phyloP scores from a whole-genome alignment of 2,113 vertebrate genomes.

The Notothenia rossii region DNA sequence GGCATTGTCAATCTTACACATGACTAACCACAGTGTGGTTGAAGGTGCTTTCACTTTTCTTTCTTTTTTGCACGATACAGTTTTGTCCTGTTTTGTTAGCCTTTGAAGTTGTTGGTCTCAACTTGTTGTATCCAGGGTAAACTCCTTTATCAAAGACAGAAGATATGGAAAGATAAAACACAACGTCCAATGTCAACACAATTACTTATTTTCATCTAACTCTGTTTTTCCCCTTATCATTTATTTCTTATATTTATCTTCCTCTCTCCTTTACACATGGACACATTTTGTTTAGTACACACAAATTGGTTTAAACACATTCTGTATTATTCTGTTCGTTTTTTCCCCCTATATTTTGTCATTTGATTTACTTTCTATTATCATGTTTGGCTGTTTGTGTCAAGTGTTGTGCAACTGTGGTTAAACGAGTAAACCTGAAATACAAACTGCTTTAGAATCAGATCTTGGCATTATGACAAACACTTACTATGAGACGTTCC shows the following conservation, averaged over 20 bases:
- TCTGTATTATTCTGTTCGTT: no score
- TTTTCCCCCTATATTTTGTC: no score
- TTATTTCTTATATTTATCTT: no score
- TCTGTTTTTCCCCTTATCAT: no score
- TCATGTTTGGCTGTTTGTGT: no score
- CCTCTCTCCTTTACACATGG: no score
- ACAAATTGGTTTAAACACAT: no score
- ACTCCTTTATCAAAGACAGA: background rate
- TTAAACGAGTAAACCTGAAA: background rate
- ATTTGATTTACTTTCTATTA: no score
- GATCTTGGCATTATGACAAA: background rate
- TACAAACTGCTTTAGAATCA: no score
- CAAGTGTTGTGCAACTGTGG: background rate
- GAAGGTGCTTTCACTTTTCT: background rate
- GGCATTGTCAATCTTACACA: background rate
- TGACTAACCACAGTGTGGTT: background rate
- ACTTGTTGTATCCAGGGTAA: fast-evolving
- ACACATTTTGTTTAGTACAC: no score
- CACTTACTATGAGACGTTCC: background rate
- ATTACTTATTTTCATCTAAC: no score
- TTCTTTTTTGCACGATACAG: fast-evolving
- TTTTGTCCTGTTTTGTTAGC: background rate
- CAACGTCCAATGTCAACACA: no score
- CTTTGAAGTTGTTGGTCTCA: background rate
- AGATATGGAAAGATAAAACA: background rate